These are phyloP conservation scores for Oreochromis aureus DNA, from an alignment of 2,113 vertebrate genomes.

Conservation along the genomic window DNA sequence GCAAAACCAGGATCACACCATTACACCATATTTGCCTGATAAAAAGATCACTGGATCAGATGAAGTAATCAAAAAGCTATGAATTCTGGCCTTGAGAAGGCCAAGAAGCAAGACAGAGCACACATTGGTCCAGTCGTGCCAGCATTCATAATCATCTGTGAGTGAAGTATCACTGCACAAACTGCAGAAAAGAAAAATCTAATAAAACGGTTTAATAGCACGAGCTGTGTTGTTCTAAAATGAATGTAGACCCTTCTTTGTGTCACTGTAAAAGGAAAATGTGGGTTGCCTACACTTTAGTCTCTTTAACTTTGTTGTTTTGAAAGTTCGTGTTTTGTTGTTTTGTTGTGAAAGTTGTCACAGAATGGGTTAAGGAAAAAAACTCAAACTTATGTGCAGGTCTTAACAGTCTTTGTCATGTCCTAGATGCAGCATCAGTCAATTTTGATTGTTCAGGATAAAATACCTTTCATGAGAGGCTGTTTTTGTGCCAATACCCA, in stretches of 20 bases:
- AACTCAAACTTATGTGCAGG: background rate
- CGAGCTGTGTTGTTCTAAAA: background rate
- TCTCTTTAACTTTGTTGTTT: background rate
- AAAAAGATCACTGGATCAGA: background rate
- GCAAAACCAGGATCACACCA: background rate
- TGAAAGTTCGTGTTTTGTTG: background rate
- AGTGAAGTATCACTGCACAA: background rate
- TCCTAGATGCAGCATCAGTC: background rate
- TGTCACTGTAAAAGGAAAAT: background rate
- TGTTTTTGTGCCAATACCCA: background rate
- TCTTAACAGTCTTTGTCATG: background rate
- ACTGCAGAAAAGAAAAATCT: background rate
- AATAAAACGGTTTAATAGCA: background rate
- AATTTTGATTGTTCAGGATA: background rate
- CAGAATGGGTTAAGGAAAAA: background rate
- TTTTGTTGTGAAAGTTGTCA: background rate
- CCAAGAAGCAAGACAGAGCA: background rate
- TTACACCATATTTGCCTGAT: background rate
- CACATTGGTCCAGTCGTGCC: background rate
- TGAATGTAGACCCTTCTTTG: background rate
- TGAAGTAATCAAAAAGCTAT: background rate
- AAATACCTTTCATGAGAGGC: no score
- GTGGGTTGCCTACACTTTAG: background rate
- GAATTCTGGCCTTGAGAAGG: background rate
- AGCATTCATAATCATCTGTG: background rate